Evolutionary conservation across 2,113 vertebrate genomes (phyloP).

Genomic region (Amphilophus citrinellus): DNA sequence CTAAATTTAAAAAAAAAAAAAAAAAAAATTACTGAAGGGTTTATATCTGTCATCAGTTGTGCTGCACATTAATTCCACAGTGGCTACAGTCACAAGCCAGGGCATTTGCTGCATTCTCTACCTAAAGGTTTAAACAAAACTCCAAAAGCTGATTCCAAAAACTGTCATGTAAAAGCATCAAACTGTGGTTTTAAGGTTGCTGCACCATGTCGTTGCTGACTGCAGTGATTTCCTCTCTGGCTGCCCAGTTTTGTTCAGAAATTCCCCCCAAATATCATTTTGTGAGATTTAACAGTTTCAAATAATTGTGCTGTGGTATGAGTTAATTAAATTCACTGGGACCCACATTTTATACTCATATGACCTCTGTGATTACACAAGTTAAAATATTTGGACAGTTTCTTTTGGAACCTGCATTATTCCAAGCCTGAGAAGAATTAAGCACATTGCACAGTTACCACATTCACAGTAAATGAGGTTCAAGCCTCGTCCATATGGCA

Average conservation of each 20-base stretch:
- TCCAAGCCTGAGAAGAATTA: conserved; percentile 18
- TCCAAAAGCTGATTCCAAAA: not conserved
- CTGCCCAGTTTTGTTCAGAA: not conserved
- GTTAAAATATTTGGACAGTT: conserved; percentile 20
- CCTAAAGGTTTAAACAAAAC: not conserved
- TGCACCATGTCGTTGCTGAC: not conserved
- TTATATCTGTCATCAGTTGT: not conserved
- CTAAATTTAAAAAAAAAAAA: not conserved
- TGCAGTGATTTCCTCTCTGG: not conserved
- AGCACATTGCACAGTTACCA: conserved; percentile 30
- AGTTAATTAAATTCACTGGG: conserved; percentile 7
- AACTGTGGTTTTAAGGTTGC: not conserved
- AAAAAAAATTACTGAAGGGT: not conserved
- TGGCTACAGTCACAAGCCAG: not conserved
- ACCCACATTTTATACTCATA: not conserved
- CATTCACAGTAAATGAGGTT: conserved; percentile 65
- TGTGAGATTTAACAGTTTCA: not conserved
- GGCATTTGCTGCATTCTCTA: not conserved
- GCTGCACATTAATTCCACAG: not conserved
- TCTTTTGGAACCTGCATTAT: conserved; percentile 18
- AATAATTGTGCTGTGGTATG: conserved; percentile 9
- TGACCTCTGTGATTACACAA: not conserved
- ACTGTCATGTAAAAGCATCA: not conserved
- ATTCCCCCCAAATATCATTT: not conserved
- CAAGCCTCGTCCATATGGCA: conserved; percentile 72